Evolutionary conservation across 2,113 vertebrate genomes (phyloP).

Genomic region (Neolamprologus tretocephalus): DNA sequence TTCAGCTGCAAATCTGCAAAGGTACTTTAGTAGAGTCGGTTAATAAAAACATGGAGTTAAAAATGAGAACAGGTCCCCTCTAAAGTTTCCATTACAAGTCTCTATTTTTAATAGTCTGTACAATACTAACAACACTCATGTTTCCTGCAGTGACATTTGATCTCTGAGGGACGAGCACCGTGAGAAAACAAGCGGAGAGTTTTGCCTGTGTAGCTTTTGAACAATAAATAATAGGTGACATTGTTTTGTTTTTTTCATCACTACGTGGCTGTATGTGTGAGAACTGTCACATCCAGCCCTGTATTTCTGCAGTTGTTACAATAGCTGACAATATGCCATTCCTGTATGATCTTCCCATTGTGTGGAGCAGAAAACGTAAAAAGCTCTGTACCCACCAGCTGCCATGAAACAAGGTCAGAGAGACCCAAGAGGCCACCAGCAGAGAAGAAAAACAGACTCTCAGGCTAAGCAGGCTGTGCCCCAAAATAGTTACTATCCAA

Average conservation of each 20-base stretch:
- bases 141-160: not conserved
- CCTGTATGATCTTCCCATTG: conserved; percentile 6
- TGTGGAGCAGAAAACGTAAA: not conserved
- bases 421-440: conserved; percentile 7
- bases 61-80: not conserved
- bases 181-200: not conserved
- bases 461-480: not conserved
- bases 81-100: not conserved
- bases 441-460: conserved; percentile 13
- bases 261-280: not conserved
- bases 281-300: not conserved
- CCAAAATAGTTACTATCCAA: conserved; percentile 42
- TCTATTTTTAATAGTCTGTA: not conserved
- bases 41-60: not conserved
- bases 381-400: conserved; percentile 5
- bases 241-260: not conserved
- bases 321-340: not conserved
- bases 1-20: not conserved
- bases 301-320: not conserved
- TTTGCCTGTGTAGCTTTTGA: not conserved
- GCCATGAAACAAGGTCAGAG: conserved; percentile 32
- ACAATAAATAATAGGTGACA: conserved; percentile 13
- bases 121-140: not conserved
- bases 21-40: not conserved
- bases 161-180: not conserved